A percentile compares a stretch with the other conserved stretches of the same genome.
Evolutionary conservation across 2,888 invertebrate genomes (phyloP).

Genomic region (Bhutanitis thaidina): DNA sequence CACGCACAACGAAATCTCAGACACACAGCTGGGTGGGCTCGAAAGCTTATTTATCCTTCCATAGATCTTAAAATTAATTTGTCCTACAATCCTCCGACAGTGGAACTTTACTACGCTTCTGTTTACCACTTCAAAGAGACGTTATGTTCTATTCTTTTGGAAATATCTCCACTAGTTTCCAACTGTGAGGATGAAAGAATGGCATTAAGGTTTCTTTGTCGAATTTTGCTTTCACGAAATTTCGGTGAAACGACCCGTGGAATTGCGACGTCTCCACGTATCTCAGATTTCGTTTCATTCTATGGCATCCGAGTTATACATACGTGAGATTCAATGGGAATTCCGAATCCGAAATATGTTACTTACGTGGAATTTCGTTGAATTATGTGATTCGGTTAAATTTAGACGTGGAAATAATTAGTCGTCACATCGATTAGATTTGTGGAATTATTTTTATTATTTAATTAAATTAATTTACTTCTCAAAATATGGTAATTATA

Average conservation of each 20-base stretch:
- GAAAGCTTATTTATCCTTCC: not conserved
- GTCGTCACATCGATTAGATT: too few relatives aligned
- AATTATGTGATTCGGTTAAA: too few relatives aligned
- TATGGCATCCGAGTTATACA: not conserved
- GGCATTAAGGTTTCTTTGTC: slow-evolving; percentile 27
- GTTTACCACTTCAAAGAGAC: slow-evolving; percentile 23
- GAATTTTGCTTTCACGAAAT: slow-evolving; percentile 24
- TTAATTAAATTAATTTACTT: too few relatives aligned
- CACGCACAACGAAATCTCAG: slow-evolving; percentile 23
- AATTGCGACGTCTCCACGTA: slow-evolving; percentile 5
- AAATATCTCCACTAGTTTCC: slow-evolving; percentile 22
- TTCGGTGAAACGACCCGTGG: slow-evolving; percentile 23
- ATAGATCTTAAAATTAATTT: slow-evolving; percentile 22
- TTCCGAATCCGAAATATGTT: too few relatives aligned
- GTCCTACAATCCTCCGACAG: slow-evolving; percentile 14
- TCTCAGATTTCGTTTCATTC: slow-evolving; percentile 10
- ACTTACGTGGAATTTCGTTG: too few relatives aligned
- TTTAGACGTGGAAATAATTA: too few relatives aligned
- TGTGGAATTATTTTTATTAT: too few relatives aligned
- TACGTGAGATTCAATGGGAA: not conserved
- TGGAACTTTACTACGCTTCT: slow-evolving; percentile 15
- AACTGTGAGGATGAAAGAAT: slow-evolving; percentile 26
- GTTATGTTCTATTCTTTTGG: slow-evolving; percentile 21
- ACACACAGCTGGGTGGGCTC: not conserved
- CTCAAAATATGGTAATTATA: too few relatives aligned